phyloP scores from a whole-genome alignment of 2,888 invertebrate species.

The Fabriciana adippe region DNA sequence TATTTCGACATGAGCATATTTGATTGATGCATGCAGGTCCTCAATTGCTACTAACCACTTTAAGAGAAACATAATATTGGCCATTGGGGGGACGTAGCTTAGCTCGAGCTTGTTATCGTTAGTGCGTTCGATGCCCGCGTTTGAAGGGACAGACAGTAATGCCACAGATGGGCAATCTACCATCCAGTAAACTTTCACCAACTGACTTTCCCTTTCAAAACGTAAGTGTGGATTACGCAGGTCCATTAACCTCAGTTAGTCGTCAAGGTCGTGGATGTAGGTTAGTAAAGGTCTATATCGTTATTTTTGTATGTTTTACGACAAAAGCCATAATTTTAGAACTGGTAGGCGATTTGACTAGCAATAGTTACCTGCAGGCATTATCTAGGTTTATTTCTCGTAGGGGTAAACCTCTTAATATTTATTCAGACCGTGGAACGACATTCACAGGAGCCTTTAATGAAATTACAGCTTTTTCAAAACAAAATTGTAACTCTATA shows the following conservation, averaged over 20 bases:
- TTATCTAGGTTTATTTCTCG: conserved; percentile 35
- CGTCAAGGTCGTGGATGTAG: too few relatives aligned
- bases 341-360: conserved; percentile 36
- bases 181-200: neutral
- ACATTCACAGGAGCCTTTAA: conserved; percentile 32
- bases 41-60: neutral
- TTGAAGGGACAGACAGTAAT: neutral
- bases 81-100: conserved; percentile 14
- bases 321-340: conserved; percentile 34
- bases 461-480: neutral
- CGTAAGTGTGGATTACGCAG: too few relatives aligned
- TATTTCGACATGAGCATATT: conserved; percentile 4
- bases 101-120: neutral
- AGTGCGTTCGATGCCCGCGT: neutral
- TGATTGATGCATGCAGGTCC: conserved; percentile 5
- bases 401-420: conserved; percentile 32
- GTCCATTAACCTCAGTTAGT: too few relatives aligned
- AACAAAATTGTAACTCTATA: conserved; percentile 4
- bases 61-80: conserved; percentile 5
- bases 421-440: conserved; percentile 35
- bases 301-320: too few relatives aligned
- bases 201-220: too few relatives aligned
- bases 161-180: conserved; percentile 5
- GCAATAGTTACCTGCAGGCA: conserved; percentile 26
- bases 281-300: too few relatives aligned